A percentile compares a stretch with the other conserved stretches of the same genome.
Conservation (phyloP, 2,797 vertebrate species). For the Acipenser transmontanus region DNA sequence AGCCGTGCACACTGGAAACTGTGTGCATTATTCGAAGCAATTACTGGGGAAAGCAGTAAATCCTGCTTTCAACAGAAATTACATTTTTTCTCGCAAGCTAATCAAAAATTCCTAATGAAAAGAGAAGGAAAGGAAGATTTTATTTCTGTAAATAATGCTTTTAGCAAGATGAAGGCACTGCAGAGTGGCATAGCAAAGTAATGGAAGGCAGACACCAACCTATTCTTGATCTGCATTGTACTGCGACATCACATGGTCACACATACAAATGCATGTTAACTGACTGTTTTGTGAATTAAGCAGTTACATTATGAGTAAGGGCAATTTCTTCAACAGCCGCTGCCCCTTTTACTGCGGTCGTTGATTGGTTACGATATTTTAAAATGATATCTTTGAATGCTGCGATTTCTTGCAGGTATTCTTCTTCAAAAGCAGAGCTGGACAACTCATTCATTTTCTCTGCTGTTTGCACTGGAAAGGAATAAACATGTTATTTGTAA, state of each 20-base stretch:
- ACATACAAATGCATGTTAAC: too few relatives aligned
- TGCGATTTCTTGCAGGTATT: too few relatives aligned
- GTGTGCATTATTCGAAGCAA: not conserved
- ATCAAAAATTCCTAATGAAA: not conserved
- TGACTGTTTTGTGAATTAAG: not conserved
- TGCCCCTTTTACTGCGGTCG: not conserved
- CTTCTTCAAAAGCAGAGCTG: too few relatives aligned
- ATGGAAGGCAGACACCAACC: too few relatives aligned
- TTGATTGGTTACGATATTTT: not conserved
- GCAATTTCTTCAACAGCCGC: not conserved
- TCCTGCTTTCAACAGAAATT: not conserved
- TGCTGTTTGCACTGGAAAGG: not conserved
- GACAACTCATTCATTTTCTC: not conserved
- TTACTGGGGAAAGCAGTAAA: not conserved
- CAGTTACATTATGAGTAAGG: not conserved
- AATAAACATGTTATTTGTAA: not conserved
- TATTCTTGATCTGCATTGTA: too few relatives aligned
- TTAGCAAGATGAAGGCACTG: not conserved
- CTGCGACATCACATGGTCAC: too few relatives aligned
- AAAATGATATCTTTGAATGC: not conserved
- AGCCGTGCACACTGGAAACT: too few relatives aligned
- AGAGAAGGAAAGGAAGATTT: not conserved
- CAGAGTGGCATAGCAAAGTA: too few relatives aligned
- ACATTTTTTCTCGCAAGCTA: too few relatives aligned
- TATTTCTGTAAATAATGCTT: conserved; percentile 4